These are phyloP conservation scores for Drosophila elegans DNA, from an alignment of 1,140 invertebrate species.

Conservation along the genomic window DNA sequence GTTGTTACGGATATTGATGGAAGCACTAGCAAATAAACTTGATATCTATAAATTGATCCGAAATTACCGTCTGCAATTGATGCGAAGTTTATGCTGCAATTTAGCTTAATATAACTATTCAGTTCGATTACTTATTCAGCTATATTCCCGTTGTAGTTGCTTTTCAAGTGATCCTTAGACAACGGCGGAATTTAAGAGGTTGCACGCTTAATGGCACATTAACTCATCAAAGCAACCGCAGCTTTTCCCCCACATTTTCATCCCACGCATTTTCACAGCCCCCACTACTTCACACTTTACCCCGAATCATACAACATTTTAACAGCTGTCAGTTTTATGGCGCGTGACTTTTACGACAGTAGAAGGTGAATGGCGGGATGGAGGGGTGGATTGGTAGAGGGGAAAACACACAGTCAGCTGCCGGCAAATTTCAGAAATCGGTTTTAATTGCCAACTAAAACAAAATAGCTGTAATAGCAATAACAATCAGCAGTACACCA, in stretches of 20 bases:
- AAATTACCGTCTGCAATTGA: constrained; percentile 11
- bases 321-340: constrained; percentile 82
- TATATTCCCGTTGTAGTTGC: constrained; percentile 21
- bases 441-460: constrained; percentile 81
- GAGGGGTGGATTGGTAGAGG: not conserved
- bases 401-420: constrained; percentile 18
- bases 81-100: constrained; percentile 26
- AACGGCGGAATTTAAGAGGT: constrained; percentile 45
- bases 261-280: not conserved
- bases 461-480: constrained; percentile 59
- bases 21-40: constrained; percentile 22
- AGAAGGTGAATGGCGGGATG: not conserved
- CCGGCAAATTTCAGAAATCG: constrained; percentile 74
- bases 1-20: constrained; percentile 13
- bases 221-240: constrained; percentile 67
- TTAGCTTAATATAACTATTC: constrained; percentile 31
- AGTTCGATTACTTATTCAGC: constrained; percentile 25
- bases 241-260: constrained; percentile 5
- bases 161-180: constrained; percentile 21
- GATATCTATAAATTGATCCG: not conserved
- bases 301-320: constrained; percentile 62
- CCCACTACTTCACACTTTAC: constrained; percentile 7
- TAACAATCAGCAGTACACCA: constrained; percentile 61
- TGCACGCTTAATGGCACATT: constrained; percentile 68
- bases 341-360: constrained; percentile 81